These are phyloP conservation scores for Platycercus adscitus DNA, from an alignment of 2,113 vertebrate genomes.

Conservation along the genomic window DNA sequence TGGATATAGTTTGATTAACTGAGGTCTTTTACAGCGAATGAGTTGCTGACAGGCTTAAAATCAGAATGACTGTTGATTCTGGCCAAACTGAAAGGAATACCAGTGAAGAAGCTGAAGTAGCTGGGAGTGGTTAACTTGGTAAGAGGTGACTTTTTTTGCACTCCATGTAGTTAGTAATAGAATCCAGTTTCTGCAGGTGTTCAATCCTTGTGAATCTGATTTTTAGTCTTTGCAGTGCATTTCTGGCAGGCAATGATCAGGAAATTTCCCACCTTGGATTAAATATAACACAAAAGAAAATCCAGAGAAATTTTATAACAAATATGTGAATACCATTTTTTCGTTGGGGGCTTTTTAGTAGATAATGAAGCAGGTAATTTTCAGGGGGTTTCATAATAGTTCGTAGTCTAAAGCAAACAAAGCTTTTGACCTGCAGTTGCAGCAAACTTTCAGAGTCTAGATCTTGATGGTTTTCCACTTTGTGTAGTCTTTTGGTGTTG, in stretches of 20 bases:
- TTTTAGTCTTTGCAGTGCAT: background rate
- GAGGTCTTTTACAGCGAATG: slow-evolving; percentile 24
- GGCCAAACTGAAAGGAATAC: background rate
- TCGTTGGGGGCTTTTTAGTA: background rate
- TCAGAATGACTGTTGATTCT: background rate
- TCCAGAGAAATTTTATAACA: background rate
- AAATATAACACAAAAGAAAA: background rate
- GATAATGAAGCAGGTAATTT: background rate
- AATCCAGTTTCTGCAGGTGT: background rate
- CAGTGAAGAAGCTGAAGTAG: background rate
- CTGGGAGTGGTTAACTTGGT: background rate
- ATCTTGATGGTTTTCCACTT: background rate
- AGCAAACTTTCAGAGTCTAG: background rate
- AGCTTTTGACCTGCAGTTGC: background rate
- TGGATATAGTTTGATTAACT: slow-evolving; percentile 23
- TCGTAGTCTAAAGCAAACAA: background rate
- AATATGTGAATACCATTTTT: background rate
- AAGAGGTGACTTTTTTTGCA: background rate
- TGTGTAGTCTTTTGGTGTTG: background rate
- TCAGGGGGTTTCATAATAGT: background rate
- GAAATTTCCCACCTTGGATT: background rate
- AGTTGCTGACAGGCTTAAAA: background rate
- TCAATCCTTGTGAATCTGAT: background rate
- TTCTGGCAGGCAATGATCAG: background rate
- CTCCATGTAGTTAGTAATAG: background rate